These are phyloP conservation scores for Drosophila mettleri DNA, from an alignment of 2,888 invertebrate genomes.

Conservation along the genomic window DNA sequence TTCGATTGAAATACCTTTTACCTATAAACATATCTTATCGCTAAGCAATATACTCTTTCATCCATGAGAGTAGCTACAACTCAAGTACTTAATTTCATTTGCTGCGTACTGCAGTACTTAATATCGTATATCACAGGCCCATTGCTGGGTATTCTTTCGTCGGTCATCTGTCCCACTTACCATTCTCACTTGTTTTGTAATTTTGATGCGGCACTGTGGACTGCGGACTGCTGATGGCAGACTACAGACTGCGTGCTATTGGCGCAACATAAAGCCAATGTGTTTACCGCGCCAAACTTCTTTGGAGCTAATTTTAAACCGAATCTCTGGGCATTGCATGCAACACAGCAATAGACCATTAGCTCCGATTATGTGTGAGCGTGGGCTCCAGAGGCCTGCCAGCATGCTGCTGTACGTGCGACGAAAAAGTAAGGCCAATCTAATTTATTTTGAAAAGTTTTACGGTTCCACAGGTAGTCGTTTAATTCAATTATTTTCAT, in stretches of 20 bases:
- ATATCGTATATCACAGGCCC: not conserved
- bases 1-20: not conserved
- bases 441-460: conserved; percentile 15
- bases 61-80: not conserved
- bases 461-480: conserved; percentile 8
- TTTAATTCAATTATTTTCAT: not conserved
- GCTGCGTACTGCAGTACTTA: too few species aligned
- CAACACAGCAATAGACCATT: conserved; percentile 71
- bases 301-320: conserved; percentile 73
- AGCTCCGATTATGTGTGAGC: conserved; percentile 61
- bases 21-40: not conserved
- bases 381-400: conserved; percentile 22
- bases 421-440: conserved; percentile 26
- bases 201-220: conserved; percentile 29
- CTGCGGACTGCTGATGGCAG: conserved; percentile 22
- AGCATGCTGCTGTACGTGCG: conserved; percentile 26
- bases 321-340: conserved; percentile 44
- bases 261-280: conserved; percentile 62
- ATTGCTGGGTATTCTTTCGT: conserved; percentile 7
- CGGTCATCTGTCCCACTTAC: not conserved
- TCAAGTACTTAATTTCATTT: not conserved
- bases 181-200: conserved; percentile 41
- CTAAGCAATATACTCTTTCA: not conserved
- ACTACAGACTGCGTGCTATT: conserved; percentile 38
- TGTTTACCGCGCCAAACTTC: conserved; percentile 73